These are phyloP conservation scores for Halcyon senegalensis DNA, from an alignment of 2,113 vertebrate species.

Conservation along the genomic window DNA sequence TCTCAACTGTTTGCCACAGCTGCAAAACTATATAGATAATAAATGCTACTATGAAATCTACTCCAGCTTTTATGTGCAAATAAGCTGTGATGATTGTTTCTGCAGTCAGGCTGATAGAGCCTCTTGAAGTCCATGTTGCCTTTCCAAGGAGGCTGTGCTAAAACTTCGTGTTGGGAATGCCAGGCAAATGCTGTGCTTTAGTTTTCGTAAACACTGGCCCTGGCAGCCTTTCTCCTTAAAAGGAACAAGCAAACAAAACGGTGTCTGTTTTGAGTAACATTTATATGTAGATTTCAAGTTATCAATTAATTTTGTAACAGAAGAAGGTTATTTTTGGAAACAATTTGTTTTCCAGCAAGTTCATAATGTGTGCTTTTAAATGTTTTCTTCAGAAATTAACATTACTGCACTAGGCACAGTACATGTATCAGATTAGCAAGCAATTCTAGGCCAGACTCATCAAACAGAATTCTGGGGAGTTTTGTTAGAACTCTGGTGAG, in stretches of 20 bases:
- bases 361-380: neutral
- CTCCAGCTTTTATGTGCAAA: neutral
- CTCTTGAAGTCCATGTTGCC: neutral
- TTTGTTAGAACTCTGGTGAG: neutral
- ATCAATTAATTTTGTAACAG: neutral
- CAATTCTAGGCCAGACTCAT: fast-evolving
- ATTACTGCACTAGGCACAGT: neutral
- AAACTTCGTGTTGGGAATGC: fast-evolving
- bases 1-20: neutral
- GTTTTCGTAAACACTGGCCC: neutral
- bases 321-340: neutral
- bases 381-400: neutral
- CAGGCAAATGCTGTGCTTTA: no score
- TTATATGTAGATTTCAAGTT: neutral
- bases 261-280: neutral
- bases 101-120: neutral
- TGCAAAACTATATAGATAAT: neutral
- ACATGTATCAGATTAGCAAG: neutral
- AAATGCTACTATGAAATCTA: neutral
- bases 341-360: neutral
- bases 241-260: neutral
- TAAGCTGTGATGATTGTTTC: neutral
- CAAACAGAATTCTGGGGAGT: neutral
- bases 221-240: neutral
- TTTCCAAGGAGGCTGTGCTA: neutral